Evolutionary conservation across 92 coral and sea anemone species (phyloP).

Genomic region (Phenganax subtilis): DNA sequence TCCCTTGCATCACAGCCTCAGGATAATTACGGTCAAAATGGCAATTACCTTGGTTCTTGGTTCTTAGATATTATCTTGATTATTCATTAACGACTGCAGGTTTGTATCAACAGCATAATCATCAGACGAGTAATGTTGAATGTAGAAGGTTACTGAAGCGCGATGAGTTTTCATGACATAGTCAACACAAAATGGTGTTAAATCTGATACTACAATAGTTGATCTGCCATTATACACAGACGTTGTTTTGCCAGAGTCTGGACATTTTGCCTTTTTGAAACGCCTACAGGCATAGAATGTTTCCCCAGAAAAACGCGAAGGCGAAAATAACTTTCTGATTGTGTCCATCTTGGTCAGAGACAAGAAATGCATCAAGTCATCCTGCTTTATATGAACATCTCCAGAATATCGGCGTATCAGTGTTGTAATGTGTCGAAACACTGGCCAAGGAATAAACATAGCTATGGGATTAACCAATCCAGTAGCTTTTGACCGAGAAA

Average conservation of each 20-base stretch:
- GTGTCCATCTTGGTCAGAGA: neutral
- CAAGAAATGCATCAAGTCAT: neutral
- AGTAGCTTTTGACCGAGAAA: constrained; percentile 51
- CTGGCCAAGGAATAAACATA: constrained; percentile 46
- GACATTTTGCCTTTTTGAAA: neutral
- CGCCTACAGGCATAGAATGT: neutral
- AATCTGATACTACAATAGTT: neutral
- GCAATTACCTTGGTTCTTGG: no score
- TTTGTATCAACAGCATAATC: neutral
- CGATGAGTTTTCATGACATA: neutral
- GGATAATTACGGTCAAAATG: no score
- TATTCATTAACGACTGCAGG: neutral
- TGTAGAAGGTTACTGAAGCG: neutral
- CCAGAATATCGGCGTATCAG: constrained; percentile 35
- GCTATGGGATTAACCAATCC: constrained; percentile 47
- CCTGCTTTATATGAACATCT: neutral
- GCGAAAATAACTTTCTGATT: neutral
- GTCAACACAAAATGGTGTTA: neutral
- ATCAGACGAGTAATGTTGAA: neutral
- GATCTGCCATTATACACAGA: neutral
- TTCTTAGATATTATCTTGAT: no score
- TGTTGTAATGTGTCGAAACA: constrained; percentile 42
- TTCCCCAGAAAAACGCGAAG: neutral
- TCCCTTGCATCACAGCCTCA: no score
- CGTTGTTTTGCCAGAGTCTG: neutral